Conservation (phyloP, 2,888 invertebrate species). For the Melinopterus prodromus region DNA sequence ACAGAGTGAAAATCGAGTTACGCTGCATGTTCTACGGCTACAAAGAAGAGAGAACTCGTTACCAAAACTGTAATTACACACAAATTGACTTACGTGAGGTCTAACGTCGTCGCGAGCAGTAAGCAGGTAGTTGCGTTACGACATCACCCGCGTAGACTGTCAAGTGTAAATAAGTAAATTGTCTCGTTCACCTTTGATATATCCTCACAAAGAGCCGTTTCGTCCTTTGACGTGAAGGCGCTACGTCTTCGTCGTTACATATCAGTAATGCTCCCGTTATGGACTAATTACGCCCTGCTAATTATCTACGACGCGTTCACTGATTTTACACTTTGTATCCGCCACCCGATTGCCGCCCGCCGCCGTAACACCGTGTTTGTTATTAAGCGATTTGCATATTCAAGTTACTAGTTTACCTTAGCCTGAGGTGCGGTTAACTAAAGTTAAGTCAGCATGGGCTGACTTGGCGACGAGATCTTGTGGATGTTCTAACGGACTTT, state of each 20-base stretch:
- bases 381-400: constrained; percentile 24
- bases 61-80: not conserved
- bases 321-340: constrained; percentile 25
- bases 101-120: not conserved
- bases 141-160: constrained; percentile 14
- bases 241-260: not conserved
- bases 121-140: constrained; percentile 17
- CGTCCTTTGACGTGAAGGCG: constrained; percentile 15
- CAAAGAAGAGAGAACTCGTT: not conserved
- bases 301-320: not conserved
- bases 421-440: not conserved
- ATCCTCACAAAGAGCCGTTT: constrained; percentile 12
- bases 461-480: no score
- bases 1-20: not conserved
- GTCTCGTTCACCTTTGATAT: constrained; percentile 24
- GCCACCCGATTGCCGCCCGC: not conserved
- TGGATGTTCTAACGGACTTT: no score
- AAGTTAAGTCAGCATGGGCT: no score
- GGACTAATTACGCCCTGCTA: constrained; percentile 7
- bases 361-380: constrained; percentile 5
- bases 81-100: not conserved
- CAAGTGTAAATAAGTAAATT: constrained; percentile 24
- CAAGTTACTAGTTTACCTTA: constrained; percentile 5
- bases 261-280: not conserved
- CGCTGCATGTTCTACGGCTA: not conserved